Evolutionary conservation across 1,140 invertebrate genomes (phyloP).

Genomic region (Drosophila ogumai): DNA sequence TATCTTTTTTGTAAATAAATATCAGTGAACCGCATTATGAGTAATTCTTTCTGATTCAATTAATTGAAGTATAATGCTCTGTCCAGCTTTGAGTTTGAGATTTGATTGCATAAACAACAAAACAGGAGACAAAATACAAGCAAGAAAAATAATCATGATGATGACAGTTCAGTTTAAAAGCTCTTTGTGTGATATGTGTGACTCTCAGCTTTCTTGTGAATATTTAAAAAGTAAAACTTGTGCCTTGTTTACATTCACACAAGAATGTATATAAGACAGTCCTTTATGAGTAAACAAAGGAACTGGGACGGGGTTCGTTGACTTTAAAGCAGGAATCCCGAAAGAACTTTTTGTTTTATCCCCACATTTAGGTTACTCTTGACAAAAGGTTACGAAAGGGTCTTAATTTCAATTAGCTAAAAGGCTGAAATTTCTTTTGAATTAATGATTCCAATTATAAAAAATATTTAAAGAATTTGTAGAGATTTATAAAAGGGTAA

Average conservation of each 20-base stretch:
- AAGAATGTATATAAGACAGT: conserved; percentile 16
- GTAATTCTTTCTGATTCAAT: conserved; percentile 65
- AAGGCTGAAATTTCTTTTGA: neutral
- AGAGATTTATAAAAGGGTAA: neutral
- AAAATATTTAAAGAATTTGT: neutral
- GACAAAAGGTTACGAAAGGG: neutral
- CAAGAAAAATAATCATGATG: conserved; percentile 8
- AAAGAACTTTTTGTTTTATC: neutral
- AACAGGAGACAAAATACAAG: neutral
- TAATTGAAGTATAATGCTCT: conserved; percentile 57
- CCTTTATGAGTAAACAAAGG: conserved; percentile 26
- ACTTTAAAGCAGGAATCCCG: conserved; percentile 14
- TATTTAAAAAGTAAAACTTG: conserved; percentile 49
- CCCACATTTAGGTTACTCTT: neutral
- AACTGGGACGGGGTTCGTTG: conserved; percentile 28
- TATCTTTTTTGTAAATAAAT: conserved; percentile 25
- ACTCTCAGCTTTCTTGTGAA: conserved; percentile 21
- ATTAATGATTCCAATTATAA: neutral
- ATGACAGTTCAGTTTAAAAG: conserved; percentile 45
- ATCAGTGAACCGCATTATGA: conserved; percentile 33
- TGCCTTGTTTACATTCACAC: conserved; percentile 36
- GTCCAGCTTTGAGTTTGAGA: conserved; percentile 36
- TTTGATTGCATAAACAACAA: conserved; percentile 27
- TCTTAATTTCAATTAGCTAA: neutral
- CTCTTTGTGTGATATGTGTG: conserved; percentile 25